Base-by-base conservation (phyloP, 2,113 vertebrate genomes). In the Hiodon alosoides region DNA sequence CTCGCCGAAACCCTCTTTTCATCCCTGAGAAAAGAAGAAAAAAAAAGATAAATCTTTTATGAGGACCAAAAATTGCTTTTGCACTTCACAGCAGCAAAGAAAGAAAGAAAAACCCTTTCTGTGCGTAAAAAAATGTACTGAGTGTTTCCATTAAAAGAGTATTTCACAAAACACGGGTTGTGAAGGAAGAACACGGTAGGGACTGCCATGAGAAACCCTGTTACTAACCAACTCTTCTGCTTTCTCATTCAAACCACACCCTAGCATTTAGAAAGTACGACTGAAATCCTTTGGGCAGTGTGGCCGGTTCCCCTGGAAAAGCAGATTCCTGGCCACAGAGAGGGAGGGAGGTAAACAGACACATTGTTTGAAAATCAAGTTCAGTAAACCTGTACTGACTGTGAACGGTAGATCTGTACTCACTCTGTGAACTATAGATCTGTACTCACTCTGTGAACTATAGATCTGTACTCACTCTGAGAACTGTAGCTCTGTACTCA, bases 321-420 rank as follows among this genome's bases (percentile, higher is more conserved):
- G 79, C 82, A 85, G 83, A 90, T 86, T 90, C 69, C 65, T 86
- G 82, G 64, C 76, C 78, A 68, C 70, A 4, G 51, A 65, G 73
- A 80, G 72, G 81, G 78, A 81, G 81, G 81, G 85, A 79, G 79
- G 75, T 82, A 79, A 79, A 80, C 77, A 80, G 73, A 67, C 76
- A 9, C 13, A 77, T 80, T 80, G 14, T 11, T n/a, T 46, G 9
- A 4, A 31, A 31, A 31, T 31, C 31, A 31, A 2, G 31, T 31
- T 31, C 31, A 31, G 31, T 31, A 31, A 31, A 31, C 31, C 31
- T 31, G 31, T 31, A 31, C 0, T 31, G 31, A 31, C 31, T 31
- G 31, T 31, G 31, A 31, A 0, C 31, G 31, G 31, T 31, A 31
- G 31, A 31, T 31, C 31, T 31, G 31, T 31, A 31, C 31, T 31